Base-by-base conservation (phyloP, 2,888 invertebrate genomes). In the Melieria crassipennis region DNA sequence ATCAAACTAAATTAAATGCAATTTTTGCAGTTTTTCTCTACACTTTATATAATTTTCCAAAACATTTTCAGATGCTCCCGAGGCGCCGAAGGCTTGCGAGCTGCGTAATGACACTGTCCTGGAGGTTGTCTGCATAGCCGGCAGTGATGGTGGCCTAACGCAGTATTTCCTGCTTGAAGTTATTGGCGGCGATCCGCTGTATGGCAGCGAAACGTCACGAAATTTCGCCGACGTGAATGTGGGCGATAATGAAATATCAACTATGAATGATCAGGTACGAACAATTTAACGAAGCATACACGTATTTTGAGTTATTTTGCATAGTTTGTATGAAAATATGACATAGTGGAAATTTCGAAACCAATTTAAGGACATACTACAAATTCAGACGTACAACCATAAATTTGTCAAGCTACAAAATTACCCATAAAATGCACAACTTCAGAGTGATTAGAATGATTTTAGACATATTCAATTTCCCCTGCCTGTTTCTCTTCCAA, bases 111-210 rank as follows among this genome's bases (percentile, higher is more conserved):
- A 92, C 80, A 91, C 90, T 69, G 79, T 85, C 45, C 85, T 94
- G 63, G 91, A 91, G 83, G 91, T 93, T 76, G 91, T 90, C 76
- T 95, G 95, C 86, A 89, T 91, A 76, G 92, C 94, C 0, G 94
- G 95, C 60, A 91, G 91, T 82, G 94, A 94, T 82, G 95, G 95
- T 5, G 95, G 95, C 11, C 89, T 94, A 62, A 90, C 92, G 46
- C 95, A 95, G 85, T 91, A 92, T 87, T 95, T 95, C 86, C 89
- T 94, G 69, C 88, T 95, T 77, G 94, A 95, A 87, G 94, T 94
- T 78, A 88, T 91, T 83, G 92, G 91, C 57, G 86, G 85, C 82
- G 89, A 91, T 87, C 81, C 86, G 62, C 79, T 86, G 9, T 86
- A 86, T 69, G 88, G 90, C 79, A 89, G 89, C 72, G 89, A 88